Evolutionary conservation across 2,113 vertebrate species (phyloP).

Genomic region (Coptodon rendalli): DNA sequence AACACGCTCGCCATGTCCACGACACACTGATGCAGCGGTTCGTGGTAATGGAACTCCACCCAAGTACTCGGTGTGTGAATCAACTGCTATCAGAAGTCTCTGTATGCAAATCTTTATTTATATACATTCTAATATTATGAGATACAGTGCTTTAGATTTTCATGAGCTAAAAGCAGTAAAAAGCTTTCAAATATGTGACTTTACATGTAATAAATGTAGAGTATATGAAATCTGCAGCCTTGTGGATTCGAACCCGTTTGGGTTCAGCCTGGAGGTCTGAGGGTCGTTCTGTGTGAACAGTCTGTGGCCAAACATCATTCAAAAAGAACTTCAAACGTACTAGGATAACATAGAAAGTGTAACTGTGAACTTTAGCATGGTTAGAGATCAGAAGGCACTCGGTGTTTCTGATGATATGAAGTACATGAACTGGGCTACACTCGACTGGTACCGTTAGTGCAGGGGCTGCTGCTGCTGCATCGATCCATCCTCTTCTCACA

Average conservation of each 20-base stretch:
- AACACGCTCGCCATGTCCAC: neutral
- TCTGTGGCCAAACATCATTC: neutral
- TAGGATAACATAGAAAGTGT: neutral
- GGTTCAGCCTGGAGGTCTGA: neutral
- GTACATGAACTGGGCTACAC: neutral
- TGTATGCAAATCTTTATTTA: neutral
- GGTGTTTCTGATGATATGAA: neutral
- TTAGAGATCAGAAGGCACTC: neutral
- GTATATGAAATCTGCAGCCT: neutral
- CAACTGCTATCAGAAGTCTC: neutral
- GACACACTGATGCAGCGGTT: neutral
- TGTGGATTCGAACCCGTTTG: neutral
- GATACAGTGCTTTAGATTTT: neutral
- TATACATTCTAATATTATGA: neutral
- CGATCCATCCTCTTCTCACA: slow-evolving; percentile 85
- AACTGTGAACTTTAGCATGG: neutral
- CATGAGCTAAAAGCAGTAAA: neutral
- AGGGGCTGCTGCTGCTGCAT: slow-evolving; percentile 82
- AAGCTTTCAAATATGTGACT: neutral
- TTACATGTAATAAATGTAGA: fast-evolving
- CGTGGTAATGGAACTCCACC: neutral
- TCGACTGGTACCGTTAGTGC: slow-evolving; percentile 73
- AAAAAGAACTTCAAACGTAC: neutral
- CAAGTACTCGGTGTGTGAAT: neutral
- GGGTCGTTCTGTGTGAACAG: neutral